These are phyloP conservation scores for Lissocephala sabroskyi DNA, from an alignment of 2,888 invertebrate species.

Conservation along the genomic window DNA sequence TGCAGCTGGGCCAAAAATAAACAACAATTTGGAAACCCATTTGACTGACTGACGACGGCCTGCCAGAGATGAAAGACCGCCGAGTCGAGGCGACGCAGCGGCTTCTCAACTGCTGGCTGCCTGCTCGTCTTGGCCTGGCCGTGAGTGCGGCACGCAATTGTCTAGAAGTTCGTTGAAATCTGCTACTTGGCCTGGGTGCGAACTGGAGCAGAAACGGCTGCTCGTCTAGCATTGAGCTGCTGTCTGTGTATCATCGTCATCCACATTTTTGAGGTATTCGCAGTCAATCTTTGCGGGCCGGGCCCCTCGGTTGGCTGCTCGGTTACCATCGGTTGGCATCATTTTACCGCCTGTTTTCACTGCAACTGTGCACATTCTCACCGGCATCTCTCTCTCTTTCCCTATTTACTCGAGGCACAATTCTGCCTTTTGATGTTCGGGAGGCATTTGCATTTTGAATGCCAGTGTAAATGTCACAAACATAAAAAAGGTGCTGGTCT, in stretches of 20 bases:
- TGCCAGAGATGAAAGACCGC: no score
- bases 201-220: conserved; percentile 65
- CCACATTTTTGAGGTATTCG: no score
- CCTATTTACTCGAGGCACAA: conserved; percentile 16
- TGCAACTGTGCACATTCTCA: conserved; percentile 1
- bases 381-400: conserved; percentile 11
- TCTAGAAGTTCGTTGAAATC: conserved; percentile 49
- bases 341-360: conserved; percentile 19
- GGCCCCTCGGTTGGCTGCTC: conserved; percentile 9
- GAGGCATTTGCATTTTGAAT: no score
- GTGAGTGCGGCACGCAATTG: conserved; percentile 52
- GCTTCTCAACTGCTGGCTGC: no score
- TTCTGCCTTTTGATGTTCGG: conserved; percentile 10
- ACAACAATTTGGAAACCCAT: conserved; percentile 2
- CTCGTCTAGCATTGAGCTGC: background rate
- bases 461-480: conserved; percentile 30
- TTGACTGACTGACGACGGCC: background rate
- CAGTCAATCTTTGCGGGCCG: no score
- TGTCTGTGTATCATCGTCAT: conserved; percentile 7
- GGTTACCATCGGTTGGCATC: conserved; percentile 14
- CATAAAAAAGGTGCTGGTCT: conserved; percentile 2
- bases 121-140: no score
- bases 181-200: conserved; percentile 61
- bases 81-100: no score
- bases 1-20: conserved; percentile 12